Evolutionary conservation across 2,888 invertebrate genomes (phyloP).

Genomic region (Entomobrya proxima): DNA sequence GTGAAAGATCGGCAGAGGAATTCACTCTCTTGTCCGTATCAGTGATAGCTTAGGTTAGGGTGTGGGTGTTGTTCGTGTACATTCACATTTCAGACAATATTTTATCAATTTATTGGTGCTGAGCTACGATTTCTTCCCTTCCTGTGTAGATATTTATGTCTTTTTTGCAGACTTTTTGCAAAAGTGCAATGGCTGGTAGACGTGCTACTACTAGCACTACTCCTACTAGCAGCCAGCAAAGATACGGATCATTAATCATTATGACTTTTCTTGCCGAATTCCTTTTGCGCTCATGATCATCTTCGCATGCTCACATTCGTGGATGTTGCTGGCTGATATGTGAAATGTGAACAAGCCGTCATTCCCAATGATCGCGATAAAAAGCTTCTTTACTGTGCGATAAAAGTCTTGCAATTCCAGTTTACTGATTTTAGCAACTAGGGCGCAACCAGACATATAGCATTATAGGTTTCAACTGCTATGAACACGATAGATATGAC

Average conservation of each 20-base stretch:
- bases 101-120: conserved; percentile 13
- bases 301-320: conserved; percentile 24
- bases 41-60: too few species aligned
- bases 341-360: conserved; percentile 44
- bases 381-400: conserved; percentile 8
- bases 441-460: not conserved
- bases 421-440: conserved; percentile 28
- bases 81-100: too few species aligned
- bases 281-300: conserved; percentile 39
- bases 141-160: not conserved
- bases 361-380: conserved; percentile 40
- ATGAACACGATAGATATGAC: too few species aligned
- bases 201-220: not conserved
- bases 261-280: conserved; percentile 34
- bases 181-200: not conserved
- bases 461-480: too few species aligned
- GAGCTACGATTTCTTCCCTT: not conserved
- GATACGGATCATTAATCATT: conserved; percentile 57
- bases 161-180: not conserved
- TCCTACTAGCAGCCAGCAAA: not conserved
- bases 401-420: conserved; percentile 35
- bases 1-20: too few species aligned
- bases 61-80: too few species aligned
- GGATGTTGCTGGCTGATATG: too few species aligned
- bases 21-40: too few species aligned